Conservation (phyloP, 2,113 vertebrate genomes). For the Odontophorus gujanensis region DNA sequence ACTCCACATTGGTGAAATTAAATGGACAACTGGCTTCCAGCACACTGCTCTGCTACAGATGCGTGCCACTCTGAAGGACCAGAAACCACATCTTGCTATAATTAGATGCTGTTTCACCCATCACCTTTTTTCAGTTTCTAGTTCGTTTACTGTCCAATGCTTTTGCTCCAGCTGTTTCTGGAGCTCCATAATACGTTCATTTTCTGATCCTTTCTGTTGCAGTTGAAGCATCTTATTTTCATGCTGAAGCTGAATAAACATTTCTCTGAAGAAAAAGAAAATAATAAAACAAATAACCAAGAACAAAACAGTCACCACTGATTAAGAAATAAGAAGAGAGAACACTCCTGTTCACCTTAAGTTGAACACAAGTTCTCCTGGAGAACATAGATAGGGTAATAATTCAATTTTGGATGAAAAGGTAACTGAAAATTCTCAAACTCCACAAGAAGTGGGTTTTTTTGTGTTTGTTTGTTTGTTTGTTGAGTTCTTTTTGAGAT, state of each 20-base stretch:
- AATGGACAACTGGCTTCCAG: not conserved
- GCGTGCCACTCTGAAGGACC: not conserved
- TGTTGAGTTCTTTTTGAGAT: not conserved
- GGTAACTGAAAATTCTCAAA: not conserved
- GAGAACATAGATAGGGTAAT: not conserved
- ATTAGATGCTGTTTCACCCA: not conserved
- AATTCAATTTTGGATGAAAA: not conserved
- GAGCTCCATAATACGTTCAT: constrained; percentile 86
- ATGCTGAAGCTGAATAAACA: constrained; percentile 93
- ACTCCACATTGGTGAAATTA: not conserved
- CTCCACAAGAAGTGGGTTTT: not conserved
- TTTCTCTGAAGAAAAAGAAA: constrained; percentile 81
- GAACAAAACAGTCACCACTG: not conserved
- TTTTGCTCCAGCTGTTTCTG: constrained; percentile 89
- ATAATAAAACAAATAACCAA: not conserved
- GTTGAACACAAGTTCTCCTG: not conserved
- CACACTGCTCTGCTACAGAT: not conserved
- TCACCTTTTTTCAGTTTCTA: constrained; percentile 92
- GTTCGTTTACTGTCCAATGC: constrained; percentile 84
- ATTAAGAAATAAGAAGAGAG: not conserved
- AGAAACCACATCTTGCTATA: not conserved
- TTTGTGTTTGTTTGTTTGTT: no score
- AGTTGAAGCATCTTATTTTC: constrained; percentile 97
- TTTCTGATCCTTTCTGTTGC: constrained; percentile 91
- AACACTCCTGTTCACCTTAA: not conserved